A percentile compares a stretch with the other conserved stretches of the same genome.
phyloP scores from a whole-genome alignment of 2,888 invertebrate genomes.

The Idaea dimidiata region DNA sequence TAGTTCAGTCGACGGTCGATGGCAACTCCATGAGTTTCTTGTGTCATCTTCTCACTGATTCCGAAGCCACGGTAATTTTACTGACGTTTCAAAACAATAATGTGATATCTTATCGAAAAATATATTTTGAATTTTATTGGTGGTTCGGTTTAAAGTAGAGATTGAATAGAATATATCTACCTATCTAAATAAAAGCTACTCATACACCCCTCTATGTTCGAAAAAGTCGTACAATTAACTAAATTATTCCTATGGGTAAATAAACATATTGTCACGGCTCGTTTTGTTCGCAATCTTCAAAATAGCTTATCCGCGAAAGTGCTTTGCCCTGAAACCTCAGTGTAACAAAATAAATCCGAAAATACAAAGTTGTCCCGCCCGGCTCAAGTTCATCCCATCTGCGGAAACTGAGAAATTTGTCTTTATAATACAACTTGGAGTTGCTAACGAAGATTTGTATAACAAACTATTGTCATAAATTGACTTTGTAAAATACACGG shows the following conservation, averaged over 20 bases:
- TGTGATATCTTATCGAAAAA: too few species aligned
- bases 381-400: conserved; percentile 35
- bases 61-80: too few species aligned
- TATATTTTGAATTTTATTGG: too few species aligned
- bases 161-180: too few species aligned
- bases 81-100: too few species aligned
- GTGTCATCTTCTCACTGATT: too few species aligned
- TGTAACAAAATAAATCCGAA: neutral
- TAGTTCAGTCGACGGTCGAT: too few species aligned
- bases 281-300: neutral
- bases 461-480: conserved; percentile 17
- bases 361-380: neutral
- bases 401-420: conserved; percentile 38
- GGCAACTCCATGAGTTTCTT: too few species aligned
- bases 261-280: neutral
- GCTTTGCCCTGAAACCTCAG: neutral
- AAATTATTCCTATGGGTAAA: neutral
- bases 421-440: conserved; percentile 32
- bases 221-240: conserved; percentile 15
- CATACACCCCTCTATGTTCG: neutral
- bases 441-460: conserved; percentile 23
- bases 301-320: neutral
- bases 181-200: too few species aligned
- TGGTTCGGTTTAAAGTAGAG: too few species aligned
- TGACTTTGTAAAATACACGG: neutral